Base-by-base conservation (phyloP, 1,140 invertebrate genomes). In the Sminthurides bifidus region DNA sequence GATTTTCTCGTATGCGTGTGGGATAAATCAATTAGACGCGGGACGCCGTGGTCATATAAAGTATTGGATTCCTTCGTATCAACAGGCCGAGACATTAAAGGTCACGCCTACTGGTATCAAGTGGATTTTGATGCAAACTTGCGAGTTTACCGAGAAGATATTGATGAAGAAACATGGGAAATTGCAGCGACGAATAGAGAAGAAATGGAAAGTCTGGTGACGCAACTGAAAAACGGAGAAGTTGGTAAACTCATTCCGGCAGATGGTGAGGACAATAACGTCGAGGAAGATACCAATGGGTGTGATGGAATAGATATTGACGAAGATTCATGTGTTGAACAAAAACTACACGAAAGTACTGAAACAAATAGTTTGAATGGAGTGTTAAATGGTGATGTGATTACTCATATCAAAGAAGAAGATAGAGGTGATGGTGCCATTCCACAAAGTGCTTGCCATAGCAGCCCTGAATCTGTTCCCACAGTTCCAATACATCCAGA, bases 151-250 rank as follows among this genome's bases (percentile, higher is more conserved):
- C 82, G 83, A 66, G 92, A 97, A 75, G 89, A 96, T 69, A 79
- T 86, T 52, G 92, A 96, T 74, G 92, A 96, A 68, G 90, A 95
- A 69, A 89, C 86, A 17, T 97, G 92, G 92, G 81, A 87, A 68
- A 74, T 96, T 35, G 82, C 95, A 59, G 92, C 90, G 58, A 87
- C 55, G 14, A 65, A 29, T 68, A 72, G 83, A 49, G 81, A 85
- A 59, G 83, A 84, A 61, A 72, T 91, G 56, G 79, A 82, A 19
- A 75, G 77, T 65, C 74, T 91, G 8, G 87, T 92, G 66, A 73
- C 73, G 27, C 76, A 81, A 54, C 71, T 91, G 27, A 80, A 81
- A 41, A 77, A 78, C 65, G 80, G 81, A 31, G 81, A 80, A 53
- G 72, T 76, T 2, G 66, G 74, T 19, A 61, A 58, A 30, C 29